Conservation (phyloP, 2,888 invertebrate species). For the Heterodera filipjevi region DNA sequence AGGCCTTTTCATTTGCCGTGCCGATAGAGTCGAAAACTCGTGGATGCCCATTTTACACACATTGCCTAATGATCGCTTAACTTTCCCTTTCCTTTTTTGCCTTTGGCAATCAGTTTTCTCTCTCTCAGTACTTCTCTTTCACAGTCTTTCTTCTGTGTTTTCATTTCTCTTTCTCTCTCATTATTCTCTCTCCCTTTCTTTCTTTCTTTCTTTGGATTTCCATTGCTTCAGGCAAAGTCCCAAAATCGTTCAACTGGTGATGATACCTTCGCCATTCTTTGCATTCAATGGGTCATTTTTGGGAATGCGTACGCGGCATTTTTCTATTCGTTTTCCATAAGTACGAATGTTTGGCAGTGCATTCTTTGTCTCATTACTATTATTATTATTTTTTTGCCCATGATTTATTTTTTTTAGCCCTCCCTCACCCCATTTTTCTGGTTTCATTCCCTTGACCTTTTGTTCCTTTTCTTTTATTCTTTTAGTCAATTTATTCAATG, state of each 20-base stretch:
- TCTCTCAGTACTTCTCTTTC: too few relatives aligned
- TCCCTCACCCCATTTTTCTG: too few relatives aligned
- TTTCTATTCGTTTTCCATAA: background rate
- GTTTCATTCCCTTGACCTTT: too few relatives aligned
- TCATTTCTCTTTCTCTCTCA: background rate
- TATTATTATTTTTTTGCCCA: too few relatives aligned
- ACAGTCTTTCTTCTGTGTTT: background rate
- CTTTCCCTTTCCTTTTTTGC: background rate
- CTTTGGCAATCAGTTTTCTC: background rate
- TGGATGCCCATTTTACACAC: too few relatives aligned
- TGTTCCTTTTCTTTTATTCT: too few relatives aligned
- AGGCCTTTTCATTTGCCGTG: too few relatives aligned
- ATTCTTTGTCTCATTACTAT: too few relatives aligned
- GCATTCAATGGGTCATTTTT: background rate
- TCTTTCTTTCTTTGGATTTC: background rate
- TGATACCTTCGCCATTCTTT: background rate
- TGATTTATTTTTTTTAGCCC: too few relatives aligned
- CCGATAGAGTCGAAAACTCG: too few relatives aligned
- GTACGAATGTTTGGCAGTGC: background rate
- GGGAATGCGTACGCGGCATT: background rate
- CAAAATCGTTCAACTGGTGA: background rate
- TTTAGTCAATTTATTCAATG: too few relatives aligned
- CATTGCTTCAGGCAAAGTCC: background rate
- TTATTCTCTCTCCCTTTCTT: background rate
- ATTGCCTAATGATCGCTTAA: background rate